Evolutionary conservation across 2,113 vertebrate species (phyloP), one percentile per base, ranked within the genome.

Genomic region (Gambusia affinis): DNA sequence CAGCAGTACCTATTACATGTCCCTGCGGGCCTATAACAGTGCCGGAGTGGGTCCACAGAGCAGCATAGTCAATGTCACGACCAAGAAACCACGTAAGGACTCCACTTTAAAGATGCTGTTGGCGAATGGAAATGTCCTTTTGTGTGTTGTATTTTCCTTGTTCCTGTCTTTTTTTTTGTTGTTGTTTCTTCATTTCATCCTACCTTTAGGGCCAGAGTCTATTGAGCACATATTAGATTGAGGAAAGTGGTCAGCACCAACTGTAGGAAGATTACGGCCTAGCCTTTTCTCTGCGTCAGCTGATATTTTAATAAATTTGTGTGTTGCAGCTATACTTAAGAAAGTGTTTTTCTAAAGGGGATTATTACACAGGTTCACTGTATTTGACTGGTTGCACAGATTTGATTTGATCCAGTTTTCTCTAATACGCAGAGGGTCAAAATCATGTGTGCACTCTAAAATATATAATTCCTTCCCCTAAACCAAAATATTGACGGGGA

Each of bases 21-120:
- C 94, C 4, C 96, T 98, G 62, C 93, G 93, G 72, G 97, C 97
- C 0, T 99, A 97, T 87, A 99, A 99, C 92, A 97, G 95, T 0
- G 98, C 98, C 0, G 98, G 98, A 60, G 94, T 95, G 2, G 97
- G 98, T 22, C 98, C 97, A 1, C 91, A 95, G 88, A 97, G 97
- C n/a, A 85, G 84, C 1, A 79, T 91, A 0, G 96, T 97, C 89
- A 97, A 98, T 8, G 96, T 97, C 90, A 98, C 96, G 12, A 99
- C 98, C 85, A 97, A 94, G 75, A 98, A 97, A 85, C 97, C 97
- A 17, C 98, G 98, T 99, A 93, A 96, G 97, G 47, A 60, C 44
- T 70, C 11, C 1, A 19, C 42, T 42, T 63, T 68, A 28, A 68
- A 15, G 44, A 69, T 60, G 35, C 54, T 67, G 54, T 62, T 64